phyloP scores from a whole-genome alignment of 2,113 vertebrate species.

The Glaucomys volans region DNA sequence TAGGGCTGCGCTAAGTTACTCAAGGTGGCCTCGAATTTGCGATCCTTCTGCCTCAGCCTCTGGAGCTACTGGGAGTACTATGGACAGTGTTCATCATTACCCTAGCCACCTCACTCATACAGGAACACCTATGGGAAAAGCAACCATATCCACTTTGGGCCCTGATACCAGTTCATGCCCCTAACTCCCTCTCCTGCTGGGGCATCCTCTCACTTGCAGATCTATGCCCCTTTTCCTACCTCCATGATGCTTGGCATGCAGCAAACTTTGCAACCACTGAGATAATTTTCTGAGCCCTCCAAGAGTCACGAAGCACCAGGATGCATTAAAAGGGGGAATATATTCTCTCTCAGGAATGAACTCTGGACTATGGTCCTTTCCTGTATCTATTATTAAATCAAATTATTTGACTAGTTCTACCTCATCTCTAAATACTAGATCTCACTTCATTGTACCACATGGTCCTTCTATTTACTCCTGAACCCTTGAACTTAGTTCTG shows the following conservation, averaged over 20 bases:
- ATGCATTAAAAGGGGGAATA: no score
- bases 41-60: no score
- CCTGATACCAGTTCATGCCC: not conserved
- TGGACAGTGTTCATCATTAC: not conserved
- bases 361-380: not conserved
- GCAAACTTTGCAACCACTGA: not conserved
- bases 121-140: not conserved
- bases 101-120: not conserved
- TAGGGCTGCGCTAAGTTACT: no score
- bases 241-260: not conserved
- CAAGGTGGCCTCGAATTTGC: no score
- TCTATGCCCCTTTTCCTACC: not conserved
- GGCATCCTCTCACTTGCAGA: not conserved
- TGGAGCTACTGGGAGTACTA: no score
- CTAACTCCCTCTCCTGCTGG: not conserved
- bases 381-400: not conserved
- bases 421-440: not conserved
- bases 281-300: not conserved
- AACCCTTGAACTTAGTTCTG: not conserved
- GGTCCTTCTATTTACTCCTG: not conserved
- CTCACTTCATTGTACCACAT: not conserved
- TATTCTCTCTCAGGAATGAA: not conserved
- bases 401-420: not conserved
- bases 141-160: not conserved
- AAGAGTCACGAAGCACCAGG: not conserved